phyloP scores from a whole-genome alignment of 2,797 vertebrate species.

The Morelia viridis region DNA sequence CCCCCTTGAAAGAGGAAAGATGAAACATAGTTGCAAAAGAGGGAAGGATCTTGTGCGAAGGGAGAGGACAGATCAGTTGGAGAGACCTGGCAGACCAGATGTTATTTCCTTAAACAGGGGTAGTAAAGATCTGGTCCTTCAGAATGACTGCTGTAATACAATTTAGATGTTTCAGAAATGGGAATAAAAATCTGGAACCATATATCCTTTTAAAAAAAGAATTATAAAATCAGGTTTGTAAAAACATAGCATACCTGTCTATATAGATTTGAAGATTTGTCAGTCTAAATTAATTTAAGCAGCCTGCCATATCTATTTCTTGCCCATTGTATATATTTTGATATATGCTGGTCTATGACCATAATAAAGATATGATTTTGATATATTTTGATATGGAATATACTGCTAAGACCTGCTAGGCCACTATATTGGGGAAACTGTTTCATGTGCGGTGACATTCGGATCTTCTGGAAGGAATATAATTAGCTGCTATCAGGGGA shows the following conservation, averaged over 20 bases:
- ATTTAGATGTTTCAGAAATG: background rate
- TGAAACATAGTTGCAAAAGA: background rate
- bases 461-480: slow-evolving; percentile 7
- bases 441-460: background rate
- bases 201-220: background rate
- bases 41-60: background rate
- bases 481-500: slow-evolving; percentile 2
- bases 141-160: background rate
- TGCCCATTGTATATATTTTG: background rate
- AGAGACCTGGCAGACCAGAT: background rate
- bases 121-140: background rate
- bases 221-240: background rate
- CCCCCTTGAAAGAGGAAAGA: background rate
- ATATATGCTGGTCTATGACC: background rate
- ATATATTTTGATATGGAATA: slow-evolving; percentile 1
- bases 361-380: too few species aligned
- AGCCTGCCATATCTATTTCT: background rate
- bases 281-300: background rate
- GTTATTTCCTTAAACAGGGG: background rate
- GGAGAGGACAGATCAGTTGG: background rate
- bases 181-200: background rate
- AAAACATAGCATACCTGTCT: background rate
- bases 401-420: background rate
- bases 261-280: background rate
- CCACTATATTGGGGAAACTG: background rate